Evolutionary conservation across 2,113 vertebrate species (phyloP).

Genomic region (Calonectris borealis): DNA sequence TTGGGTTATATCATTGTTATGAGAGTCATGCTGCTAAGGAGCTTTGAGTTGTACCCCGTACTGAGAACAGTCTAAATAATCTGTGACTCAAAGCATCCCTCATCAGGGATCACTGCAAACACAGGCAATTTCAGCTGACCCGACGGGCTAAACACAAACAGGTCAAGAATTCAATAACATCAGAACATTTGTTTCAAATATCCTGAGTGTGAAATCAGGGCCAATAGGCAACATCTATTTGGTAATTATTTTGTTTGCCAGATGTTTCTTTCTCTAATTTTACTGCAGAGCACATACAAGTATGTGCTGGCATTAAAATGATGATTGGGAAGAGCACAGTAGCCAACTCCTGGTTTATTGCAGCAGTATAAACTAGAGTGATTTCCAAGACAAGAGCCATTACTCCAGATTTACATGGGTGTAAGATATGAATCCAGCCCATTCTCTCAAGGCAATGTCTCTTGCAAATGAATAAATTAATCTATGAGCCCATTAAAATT

Average conservation of each 20-base stretch:
- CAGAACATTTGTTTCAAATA: constrained; percentile 62
- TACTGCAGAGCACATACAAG: not conserved
- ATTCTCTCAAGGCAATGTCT: not conserved
- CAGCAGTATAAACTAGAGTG: not conserved
- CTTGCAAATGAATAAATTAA: not conserved
- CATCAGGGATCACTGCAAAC: constrained; percentile 50
- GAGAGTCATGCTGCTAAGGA: constrained; percentile 63
- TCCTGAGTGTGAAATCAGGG: constrained; percentile 19
- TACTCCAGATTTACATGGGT: not conserved
- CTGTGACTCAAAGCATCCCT: constrained; percentile 63
- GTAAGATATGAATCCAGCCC: not conserved
- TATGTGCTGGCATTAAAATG: not conserved
- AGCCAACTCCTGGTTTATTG: not conserved
- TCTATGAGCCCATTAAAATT: not conserved
- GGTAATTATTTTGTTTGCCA: constrained; percentile 3
- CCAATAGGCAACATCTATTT: constrained; percentile 20
- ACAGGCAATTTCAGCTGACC: constrained; percentile 48
- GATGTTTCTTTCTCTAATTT: constrained; percentile 41
- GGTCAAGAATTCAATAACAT: constrained; percentile 51
- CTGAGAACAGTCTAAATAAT: constrained; percentile 69
- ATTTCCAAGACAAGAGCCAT: not conserved
- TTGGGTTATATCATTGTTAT: constrained; percentile 66
- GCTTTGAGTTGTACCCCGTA: constrained; percentile 55
- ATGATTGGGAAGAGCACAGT: not conserved
- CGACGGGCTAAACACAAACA: constrained; percentile 50